Base-by-base conservation (phyloP, 2,888 invertebrate genomes). In the Acrobasis consociella region DNA sequence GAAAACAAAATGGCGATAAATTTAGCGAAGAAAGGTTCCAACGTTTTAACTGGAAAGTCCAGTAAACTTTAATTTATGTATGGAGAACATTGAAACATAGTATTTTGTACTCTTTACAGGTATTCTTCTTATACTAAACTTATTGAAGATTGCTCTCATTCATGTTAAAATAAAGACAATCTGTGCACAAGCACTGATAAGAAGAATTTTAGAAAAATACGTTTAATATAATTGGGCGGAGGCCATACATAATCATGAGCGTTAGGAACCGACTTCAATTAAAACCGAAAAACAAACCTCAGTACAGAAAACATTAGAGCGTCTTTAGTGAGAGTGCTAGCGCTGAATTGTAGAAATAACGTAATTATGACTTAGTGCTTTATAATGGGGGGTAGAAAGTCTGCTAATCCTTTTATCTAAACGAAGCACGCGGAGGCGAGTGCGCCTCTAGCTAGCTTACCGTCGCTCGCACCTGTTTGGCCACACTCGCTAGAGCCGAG, bases 351-450 rank as follows among this genome's bases (percentile, higher is more conserved):
- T 62, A 55, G 67, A 62, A 66, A 67, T 64, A 66, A 66, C 67
- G 65, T 69, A 67, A 69, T 67, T 64, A 66, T 67, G 62, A 68
- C 71, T 73, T 65, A 70, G 67, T 66, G 65, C 53, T 65, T 75
- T 77, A 73, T 72, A 78, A 75, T 80, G 73, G 78, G 72, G 76
- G 77, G 76, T 73, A 81, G 82, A 81, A 82, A 84, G 80, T 80
- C 78, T 83, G 81, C 73, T 87, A 87, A 87, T 86, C 87, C 87
- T 79, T 87, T 87, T 89, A 89, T 89, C 88, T 83, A 77, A 81
- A 80, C 77, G 79, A 77, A 83, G 82, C 88, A 87, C 83, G 77
- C 86, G 83, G 81, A 73, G 77, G 75, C 72, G 76, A 77, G 73
- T 68, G 74, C 68, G 70, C 69, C 71, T 69, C 75, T 67, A 65